Conservation (phyloP, 2,113 vertebrate species). For the Lepus timidus region DNA sequence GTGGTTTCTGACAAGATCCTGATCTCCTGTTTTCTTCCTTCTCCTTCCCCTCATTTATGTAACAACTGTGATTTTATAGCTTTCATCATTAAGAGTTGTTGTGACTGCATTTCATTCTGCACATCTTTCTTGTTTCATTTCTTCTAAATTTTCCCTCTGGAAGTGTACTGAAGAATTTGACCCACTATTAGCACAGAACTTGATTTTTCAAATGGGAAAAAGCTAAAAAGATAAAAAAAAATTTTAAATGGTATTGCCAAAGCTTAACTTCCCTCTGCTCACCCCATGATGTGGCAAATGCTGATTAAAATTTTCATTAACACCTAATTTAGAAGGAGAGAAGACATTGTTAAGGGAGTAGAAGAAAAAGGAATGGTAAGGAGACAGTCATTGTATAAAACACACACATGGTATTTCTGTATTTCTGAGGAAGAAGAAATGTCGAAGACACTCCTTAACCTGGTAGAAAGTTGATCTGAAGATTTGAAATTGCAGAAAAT, state of each 20-base stretch:
- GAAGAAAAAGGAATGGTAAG: background rate
- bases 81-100: background rate
- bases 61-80: background rate
- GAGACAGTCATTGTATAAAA: background rate
- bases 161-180: background rate
- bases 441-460: background rate
- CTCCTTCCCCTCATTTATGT: background rate
- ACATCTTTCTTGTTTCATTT: background rate
- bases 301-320: background rate
- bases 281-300: background rate
- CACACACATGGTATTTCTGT: slow-evolving; percentile 8
- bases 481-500: background rate
- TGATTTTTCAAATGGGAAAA: background rate
- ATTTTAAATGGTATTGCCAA: background rate
- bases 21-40: background rate
- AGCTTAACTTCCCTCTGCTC: background rate
- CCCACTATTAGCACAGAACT: background rate
- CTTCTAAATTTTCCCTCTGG: background rate
- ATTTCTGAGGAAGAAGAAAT: background rate
- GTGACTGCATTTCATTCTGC: background rate
- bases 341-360: background rate
- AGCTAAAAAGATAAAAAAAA: background rate
- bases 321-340: slow-evolving; percentile 20
- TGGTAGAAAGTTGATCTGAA: background rate
- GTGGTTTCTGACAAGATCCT: background rate